Evolutionary conservation across 2,888 invertebrate species (phyloP).

Genomic region (Macaria liturata): DNA sequence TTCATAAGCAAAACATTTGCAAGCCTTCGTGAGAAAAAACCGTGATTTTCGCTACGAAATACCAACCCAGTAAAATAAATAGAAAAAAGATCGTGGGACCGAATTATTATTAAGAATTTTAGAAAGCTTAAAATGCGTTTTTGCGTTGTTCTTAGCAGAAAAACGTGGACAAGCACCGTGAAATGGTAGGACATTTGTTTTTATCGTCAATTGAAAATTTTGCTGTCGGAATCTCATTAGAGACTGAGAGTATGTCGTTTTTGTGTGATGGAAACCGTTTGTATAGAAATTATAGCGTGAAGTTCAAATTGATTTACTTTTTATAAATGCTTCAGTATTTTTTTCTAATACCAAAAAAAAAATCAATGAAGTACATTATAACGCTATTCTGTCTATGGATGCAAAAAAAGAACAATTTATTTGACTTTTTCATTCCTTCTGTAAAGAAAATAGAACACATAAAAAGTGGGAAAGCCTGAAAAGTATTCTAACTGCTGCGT

Average conservation of each 20-base stretch:
- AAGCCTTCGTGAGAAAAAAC: slow-evolving; percentile 19
- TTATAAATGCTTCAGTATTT: too few species aligned
- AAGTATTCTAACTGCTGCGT: neutral
- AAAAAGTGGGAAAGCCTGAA: too few species aligned
- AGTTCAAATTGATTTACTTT: too few species aligned
- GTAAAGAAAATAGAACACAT: too few species aligned
- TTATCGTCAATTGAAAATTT: slow-evolving; percentile 22
- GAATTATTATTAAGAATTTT: slow-evolving; percentile 5
- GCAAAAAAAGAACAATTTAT: too few species aligned
- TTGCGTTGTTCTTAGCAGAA: slow-evolving; percentile 11
- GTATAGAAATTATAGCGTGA: too few species aligned
- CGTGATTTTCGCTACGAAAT: slow-evolving; percentile 11
- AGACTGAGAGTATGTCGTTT: neutral
- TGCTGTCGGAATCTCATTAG: slow-evolving; percentile 4
- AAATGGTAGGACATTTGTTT: slow-evolving; percentile 20
- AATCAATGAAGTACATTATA: too few species aligned
- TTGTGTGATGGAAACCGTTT: neutral
- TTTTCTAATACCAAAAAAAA: too few species aligned
- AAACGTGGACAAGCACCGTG: slow-evolving; percentile 15
- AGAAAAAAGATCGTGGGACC: slow-evolving; percentile 22
- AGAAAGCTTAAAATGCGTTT: slow-evolving; percentile 18
- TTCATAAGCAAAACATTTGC: slow-evolving; percentile 11
- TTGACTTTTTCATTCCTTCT: too few species aligned
- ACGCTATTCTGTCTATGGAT: too few species aligned
- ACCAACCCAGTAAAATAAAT: slow-evolving; percentile 14